Percentiles rank a stretch among this genome's conserved stretches.
phyloP scores from a whole-genome alignment of 1,140 invertebrate genomes.

The Chironomus striatipennis region DNA sequence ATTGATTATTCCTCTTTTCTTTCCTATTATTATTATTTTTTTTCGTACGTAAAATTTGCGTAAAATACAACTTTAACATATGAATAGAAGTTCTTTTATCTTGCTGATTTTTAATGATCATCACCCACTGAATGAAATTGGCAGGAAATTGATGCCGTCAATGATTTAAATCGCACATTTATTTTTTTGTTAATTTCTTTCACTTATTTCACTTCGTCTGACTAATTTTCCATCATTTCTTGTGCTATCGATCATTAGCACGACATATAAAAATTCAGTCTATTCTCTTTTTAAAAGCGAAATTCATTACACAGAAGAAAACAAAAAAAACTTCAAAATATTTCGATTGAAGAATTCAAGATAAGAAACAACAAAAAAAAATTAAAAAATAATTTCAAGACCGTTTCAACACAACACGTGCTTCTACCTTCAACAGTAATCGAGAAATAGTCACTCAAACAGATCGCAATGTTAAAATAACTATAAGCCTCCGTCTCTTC shows the following conservation, averaged over 20 bases:
- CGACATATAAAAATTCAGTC: background rate
- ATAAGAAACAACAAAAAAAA: background rate
- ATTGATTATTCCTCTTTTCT: no score
- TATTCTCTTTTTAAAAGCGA: background rate
- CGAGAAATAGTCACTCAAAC: constrained; percentile 14
- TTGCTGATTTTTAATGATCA: no score
- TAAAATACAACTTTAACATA: no score
- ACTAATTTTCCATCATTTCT: background rate
- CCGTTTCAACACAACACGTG: constrained; percentile 16
- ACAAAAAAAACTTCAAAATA: constrained; percentile 5
- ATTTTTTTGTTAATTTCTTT: background rate
- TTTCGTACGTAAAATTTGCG: no score
- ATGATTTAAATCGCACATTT: no score
- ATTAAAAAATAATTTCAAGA: constrained; percentile 10
- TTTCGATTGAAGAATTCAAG: background rate
- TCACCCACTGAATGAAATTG: no score
- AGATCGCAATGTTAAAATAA: constrained; percentile 2
- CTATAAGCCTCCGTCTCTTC: background rate
- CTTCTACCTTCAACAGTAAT: constrained; percentile 21
- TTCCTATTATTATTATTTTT: no score
- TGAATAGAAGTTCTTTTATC: no score
- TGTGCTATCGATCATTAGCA: background rate
- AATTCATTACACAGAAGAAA: background rate
- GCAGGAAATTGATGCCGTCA: no score
- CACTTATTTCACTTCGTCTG: background rate